A percentile compares a stretch with the other conserved stretches of the same genome.
phyloP scores from a whole-genome alignment of 2,797 vertebrate species.

The Hafferia zeledoni region DNA sequence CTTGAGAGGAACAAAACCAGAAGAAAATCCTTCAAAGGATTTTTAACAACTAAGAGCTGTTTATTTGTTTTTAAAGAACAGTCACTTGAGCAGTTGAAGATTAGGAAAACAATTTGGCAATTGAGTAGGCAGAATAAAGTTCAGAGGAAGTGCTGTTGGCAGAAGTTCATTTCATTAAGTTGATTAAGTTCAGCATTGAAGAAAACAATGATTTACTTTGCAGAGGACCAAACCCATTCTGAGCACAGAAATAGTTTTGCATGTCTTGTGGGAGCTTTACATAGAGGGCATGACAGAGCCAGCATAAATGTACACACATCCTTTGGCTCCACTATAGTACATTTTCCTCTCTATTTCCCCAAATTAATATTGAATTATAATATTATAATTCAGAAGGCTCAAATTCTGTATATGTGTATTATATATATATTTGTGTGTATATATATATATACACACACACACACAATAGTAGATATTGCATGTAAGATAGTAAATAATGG shows the following conservation, averaged over 20 bases:
- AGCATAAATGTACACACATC: background rate
- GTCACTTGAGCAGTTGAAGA: background rate
- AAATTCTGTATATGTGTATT: background rate
- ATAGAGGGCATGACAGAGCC: background rate
- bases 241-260: background rate
- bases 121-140: background rate
- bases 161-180: background rate
- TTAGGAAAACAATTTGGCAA: background rate
- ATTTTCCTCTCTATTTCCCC: background rate
- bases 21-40: background rate
- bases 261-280: background rate
- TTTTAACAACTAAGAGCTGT: background rate
- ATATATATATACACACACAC: too few species aligned
- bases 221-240: background rate
- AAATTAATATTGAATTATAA: background rate
- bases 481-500: background rate
- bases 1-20: background rate
- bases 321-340: background rate
- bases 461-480: background rate
- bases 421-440: accelerated
- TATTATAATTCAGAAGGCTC: background rate
- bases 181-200: background rate
- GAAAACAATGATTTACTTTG: background rate
- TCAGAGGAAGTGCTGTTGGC: background rate
- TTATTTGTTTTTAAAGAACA: background rate